These are phyloP conservation scores for Champsocephalus esox DNA, from an alignment of 2,797 vertebrate species.

Conservation along the genomic window DNA sequence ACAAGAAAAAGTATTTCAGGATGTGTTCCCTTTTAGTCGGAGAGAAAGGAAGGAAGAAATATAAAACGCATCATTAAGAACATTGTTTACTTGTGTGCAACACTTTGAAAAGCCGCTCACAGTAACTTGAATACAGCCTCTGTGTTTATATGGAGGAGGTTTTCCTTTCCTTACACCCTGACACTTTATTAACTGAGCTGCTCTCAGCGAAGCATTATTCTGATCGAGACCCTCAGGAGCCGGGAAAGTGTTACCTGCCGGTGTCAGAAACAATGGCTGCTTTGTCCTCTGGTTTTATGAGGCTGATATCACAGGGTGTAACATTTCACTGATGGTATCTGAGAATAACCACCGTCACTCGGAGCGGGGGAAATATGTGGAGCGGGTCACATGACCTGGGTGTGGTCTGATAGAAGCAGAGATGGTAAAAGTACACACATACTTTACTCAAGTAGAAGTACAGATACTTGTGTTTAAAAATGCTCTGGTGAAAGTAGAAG, in stretches of 20 bases:
- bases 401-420: background rate
- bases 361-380: slow-evolving; percentile 42
- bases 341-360: slow-evolving; percentile 20
- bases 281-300: slow-evolving; percentile 6
- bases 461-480: too few relatives aligned
- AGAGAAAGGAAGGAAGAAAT: slow-evolving; percentile 6
- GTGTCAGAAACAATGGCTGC: background rate
- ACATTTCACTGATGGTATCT: slow-evolving; percentile 56
- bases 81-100: background rate
- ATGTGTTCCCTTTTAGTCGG: background rate
- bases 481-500: too few relatives aligned
- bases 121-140: slow-evolving; percentile 30
- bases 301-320: background rate
- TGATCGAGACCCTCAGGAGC: background rate
- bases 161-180: background rate
- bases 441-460: too few relatives aligned
- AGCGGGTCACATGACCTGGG: slow-evolving; percentile 19
- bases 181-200: background rate
- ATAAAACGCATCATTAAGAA: background rate
- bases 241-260: background rate
- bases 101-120: background rate
- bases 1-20: too few relatives aligned
- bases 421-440: too few relatives aligned
- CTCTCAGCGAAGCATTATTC: slow-evolving; percentile 25
- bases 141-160: slow-evolving; percentile 23